Evolutionary conservation across 2,888 invertebrate genomes (phyloP).

Genomic region (Plebejus argus): DNA sequence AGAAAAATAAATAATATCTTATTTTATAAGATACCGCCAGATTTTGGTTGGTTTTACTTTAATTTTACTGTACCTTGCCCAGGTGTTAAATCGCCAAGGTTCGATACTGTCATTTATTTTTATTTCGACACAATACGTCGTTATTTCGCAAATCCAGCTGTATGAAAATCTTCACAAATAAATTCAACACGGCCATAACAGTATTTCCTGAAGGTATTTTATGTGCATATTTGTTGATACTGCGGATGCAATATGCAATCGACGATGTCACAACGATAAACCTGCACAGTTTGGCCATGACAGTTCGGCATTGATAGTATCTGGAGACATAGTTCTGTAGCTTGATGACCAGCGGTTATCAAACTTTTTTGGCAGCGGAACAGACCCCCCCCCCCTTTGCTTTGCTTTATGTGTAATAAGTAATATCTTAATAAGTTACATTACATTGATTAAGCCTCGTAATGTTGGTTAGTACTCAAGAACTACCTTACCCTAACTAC

Average conservation of each 20-base stretch:
- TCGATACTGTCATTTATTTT: constrained; percentile 1
- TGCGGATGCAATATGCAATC: neutral
- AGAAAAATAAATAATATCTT: too few species aligned
- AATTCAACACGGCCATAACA: constrained; percentile 12
- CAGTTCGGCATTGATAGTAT: too few species aligned
- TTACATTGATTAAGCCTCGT: too few species aligned
- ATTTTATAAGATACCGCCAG: too few species aligned
- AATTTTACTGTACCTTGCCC: neutral
- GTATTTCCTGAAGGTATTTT: constrained; percentile 6
- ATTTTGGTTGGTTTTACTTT: neutral
- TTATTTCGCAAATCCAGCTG: neutral
- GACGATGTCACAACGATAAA: neutral
- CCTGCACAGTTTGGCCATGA: neutral
- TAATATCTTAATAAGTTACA: too few species aligned
- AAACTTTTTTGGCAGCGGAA: too few species aligned
- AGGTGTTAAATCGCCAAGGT: neutral
- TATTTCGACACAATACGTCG: constrained; percentile 3
- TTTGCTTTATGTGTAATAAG: too few species aligned
- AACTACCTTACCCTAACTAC: too few species aligned
- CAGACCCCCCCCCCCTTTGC: too few species aligned
- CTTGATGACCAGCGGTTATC: too few species aligned
- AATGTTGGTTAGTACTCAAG: too few species aligned
- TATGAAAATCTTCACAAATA: constrained; percentile 6
- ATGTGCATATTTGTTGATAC: constrained; percentile 6
- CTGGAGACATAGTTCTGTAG: too few species aligned